Evolutionary conservation across 2,113 vertebrate species (phyloP).

Genomic region (Alethe castanea): DNA sequence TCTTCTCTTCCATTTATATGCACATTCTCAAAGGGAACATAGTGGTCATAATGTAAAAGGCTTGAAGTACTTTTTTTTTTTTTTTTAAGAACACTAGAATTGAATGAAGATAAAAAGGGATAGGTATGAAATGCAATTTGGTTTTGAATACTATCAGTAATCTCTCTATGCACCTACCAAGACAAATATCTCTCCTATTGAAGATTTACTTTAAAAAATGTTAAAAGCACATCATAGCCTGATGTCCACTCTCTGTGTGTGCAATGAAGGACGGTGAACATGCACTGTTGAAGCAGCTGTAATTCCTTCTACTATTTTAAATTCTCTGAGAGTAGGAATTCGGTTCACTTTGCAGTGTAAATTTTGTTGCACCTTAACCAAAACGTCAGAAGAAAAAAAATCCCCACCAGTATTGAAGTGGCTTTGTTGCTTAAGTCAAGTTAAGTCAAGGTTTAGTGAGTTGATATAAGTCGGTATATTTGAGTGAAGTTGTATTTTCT

Average conservation of each 20-base stretch:
- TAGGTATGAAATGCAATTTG: background rate
- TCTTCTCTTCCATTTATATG: background rate
- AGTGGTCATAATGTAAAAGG: background rate
- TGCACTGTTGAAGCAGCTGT: background rate
- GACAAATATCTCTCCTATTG: background rate
- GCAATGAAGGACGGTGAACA: background rate
- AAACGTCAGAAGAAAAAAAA: background rate
- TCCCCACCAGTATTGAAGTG: background rate
- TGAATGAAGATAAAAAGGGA: background rate
- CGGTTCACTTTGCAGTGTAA: rapidly evolving
- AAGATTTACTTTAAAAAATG: background rate
- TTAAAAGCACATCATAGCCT: background rate
- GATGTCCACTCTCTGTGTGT: background rate
- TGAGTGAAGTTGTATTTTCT: background rate
- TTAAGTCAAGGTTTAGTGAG: background rate
- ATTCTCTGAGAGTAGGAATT: background rate
- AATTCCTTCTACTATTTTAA: background rate
- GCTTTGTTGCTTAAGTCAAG: background rate
- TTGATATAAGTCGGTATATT: background rate
- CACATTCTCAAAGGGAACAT: background rate
- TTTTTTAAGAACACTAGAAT: background rate
- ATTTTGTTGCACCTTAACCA: background rate
- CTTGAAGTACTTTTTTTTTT: background rate
- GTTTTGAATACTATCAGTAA: background rate
- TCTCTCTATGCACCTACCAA: background rate